phyloP scores from a whole-genome alignment of 2,888 invertebrate species.

The Mellilla xanthometata region DNA sequence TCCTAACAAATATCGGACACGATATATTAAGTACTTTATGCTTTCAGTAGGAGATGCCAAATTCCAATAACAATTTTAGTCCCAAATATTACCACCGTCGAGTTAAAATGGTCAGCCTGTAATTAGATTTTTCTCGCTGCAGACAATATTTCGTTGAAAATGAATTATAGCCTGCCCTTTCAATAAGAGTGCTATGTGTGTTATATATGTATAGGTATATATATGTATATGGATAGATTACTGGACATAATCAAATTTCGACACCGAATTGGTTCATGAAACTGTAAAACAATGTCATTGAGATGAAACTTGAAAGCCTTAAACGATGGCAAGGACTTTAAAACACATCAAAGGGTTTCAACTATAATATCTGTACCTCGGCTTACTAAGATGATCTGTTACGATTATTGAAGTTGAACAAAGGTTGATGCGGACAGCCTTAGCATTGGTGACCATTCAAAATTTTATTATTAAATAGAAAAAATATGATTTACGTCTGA shows the following conservation, averaged over 20 bases:
- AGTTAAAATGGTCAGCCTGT: conserved; percentile 35
- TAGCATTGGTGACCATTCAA: too few species aligned
- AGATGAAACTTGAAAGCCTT: too few species aligned
- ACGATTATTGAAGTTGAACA: too few species aligned
- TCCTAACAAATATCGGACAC: background rate
- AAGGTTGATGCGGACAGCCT: too few species aligned
- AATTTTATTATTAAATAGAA: too few species aligned
- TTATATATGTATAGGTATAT: conserved; percentile 37
- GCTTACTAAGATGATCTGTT: too few species aligned
- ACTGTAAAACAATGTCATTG: too few species aligned
- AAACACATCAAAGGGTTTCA: too few species aligned
- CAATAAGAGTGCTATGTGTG: conserved; percentile 43
- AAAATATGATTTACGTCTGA: too few species aligned
- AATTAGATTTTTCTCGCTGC: conserved; percentile 50
- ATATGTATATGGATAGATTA: too few species aligned
- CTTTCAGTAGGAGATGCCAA: background rate
- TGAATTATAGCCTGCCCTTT: conserved; percentile 64
- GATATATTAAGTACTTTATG: background rate
- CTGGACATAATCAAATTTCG: conserved; percentile 61
- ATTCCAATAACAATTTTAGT: background rate
- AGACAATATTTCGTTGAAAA: conserved; percentile 62
- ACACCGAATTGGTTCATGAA: conserved; percentile 50
- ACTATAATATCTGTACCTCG: too few species aligned
- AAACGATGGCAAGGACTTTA: too few species aligned
- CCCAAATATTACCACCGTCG: conserved; percentile 6